Evolutionary conservation across 2,797 vertebrate species (phyloP).

Genomic region (Gymnodraco acuticeps): DNA sequence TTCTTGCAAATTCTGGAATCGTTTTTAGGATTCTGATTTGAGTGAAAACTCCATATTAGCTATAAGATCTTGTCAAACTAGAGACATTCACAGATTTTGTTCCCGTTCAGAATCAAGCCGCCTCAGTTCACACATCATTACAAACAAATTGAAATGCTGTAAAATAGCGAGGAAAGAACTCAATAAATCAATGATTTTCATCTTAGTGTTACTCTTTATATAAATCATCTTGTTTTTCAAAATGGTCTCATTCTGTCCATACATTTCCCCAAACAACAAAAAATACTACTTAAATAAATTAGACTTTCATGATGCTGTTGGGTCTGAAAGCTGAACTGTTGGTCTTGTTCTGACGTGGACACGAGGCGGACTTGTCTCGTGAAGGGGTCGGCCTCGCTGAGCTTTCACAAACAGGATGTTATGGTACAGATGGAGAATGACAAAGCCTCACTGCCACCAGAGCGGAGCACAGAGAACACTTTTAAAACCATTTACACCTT

Average conservation of each 20-base stretch:
- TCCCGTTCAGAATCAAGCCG: slow-evolving; percentile 40
- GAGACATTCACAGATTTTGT: neutral
- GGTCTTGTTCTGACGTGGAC: neutral
- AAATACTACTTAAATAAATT: neutral
- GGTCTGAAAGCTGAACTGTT: neutral
- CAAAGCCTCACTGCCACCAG: slow-evolving; percentile 46
- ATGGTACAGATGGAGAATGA: slow-evolving; percentile 64
- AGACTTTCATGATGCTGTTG: neutral
- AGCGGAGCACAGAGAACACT: slow-evolving; percentile 37
- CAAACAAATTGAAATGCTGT: neutral
- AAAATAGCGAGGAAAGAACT: neutral
- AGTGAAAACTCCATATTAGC: neutral
- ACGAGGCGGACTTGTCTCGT: slow-evolving; percentile 31
- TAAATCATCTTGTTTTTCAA: too few species aligned
- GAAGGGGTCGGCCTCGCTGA: slow-evolving; percentile 25
- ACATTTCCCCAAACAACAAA: neutral
- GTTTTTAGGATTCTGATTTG: neutral
- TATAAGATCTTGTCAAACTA: slow-evolving; percentile 16
- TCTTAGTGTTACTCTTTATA: neutral
- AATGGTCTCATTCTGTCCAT: neutral
- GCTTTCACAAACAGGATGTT: slow-evolving; percentile 47
- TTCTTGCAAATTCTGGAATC: neutral
- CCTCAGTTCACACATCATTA: neutral
- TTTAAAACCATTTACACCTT: slow-evolving; percentile 5
- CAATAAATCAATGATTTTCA: neutral